Evolutionary conservation across 2,888 invertebrate genomes (phyloP).

Genomic region (Drosophila mayaguana): DNA sequence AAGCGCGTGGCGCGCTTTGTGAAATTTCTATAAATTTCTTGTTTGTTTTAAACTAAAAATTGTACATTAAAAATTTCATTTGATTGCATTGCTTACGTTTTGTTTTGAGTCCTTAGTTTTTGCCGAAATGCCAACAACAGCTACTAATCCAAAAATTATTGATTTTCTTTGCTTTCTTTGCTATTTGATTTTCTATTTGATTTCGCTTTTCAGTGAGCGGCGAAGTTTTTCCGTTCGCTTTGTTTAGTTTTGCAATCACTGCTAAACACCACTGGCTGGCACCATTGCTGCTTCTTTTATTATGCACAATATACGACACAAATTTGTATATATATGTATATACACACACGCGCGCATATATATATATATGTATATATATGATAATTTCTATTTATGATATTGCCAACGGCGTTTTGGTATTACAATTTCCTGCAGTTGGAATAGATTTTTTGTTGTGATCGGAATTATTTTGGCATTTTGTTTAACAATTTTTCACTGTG

Average conservation of each 20-base stretch:
- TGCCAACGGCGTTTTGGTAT: background rate
- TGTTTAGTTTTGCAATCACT: constrained; percentile 54
- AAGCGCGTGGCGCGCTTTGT: background rate
- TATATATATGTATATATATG: background rate
- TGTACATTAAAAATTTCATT: background rate
- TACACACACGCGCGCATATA: background rate
- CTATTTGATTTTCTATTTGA: constrained; percentile 19
- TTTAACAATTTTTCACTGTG: constrained; percentile 74
- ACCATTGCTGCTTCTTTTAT: constrained; percentile 18
- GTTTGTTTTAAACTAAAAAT: no score
- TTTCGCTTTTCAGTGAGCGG: constrained; percentile 15
- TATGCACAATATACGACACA: constrained; percentile 30
- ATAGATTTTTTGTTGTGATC: constrained; percentile 14
- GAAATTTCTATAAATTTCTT: background rate
- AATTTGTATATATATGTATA: constrained; percentile 20
- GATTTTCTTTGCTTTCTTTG: constrained; percentile 68
- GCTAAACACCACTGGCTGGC: constrained; percentile 21
- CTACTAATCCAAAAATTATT: constrained; percentile 83
- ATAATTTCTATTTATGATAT: constrained; percentile 13
- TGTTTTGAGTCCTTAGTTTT: constrained; percentile 49
- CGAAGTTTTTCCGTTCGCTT: constrained; percentile 41
- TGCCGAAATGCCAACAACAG: constrained; percentile 58
- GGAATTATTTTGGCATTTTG: constrained; percentile 54
- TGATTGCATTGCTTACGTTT: constrained; percentile 62
- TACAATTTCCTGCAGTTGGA: constrained; percentile 16